These are phyloP conservation scores for Drosophila auraria DNA, from an alignment of 1,140 invertebrate genomes.

Conservation along the genomic window DNA sequence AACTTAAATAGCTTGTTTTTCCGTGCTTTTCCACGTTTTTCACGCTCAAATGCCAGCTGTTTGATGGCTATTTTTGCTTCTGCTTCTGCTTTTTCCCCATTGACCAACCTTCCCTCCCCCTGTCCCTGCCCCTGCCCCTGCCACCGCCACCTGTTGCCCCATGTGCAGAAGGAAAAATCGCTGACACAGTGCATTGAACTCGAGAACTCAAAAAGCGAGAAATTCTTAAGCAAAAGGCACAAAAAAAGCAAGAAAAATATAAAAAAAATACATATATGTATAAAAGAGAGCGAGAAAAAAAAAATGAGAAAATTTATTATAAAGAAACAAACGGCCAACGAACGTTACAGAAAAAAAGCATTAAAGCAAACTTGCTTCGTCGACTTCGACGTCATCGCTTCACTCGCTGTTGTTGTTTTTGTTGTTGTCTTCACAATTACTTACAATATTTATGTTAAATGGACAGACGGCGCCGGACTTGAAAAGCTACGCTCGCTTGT, in stretches of 20 bases:
- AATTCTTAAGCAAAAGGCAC: conserved; percentile 77
- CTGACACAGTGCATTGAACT: conserved; percentile 79
- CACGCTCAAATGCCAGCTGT: conserved; percentile 31
- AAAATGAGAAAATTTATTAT: conserved; percentile 43
- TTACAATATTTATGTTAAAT: conserved; percentile 81
- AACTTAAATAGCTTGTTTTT: conserved; percentile 19
- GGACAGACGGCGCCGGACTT: conserved; percentile 70
- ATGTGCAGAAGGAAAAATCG: conserved; percentile 56
- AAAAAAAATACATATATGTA: conserved; percentile 18
- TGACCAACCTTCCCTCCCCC: conserved; percentile 11
- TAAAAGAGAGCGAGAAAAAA: conserved; percentile 53
- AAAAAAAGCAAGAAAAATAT: conserved; percentile 30
- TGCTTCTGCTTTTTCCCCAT: conserved; percentile 7
- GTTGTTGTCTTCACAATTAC: conserved; percentile 71
- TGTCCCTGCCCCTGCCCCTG: neutral
- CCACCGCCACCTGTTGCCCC: conserved; percentile 26
- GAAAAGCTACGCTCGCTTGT: conserved; percentile 40
- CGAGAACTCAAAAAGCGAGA: conserved; percentile 69
- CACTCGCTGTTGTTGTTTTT: conserved; percentile 20
- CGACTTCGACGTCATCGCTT: conserved; percentile 37
- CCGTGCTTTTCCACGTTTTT: conserved; percentile 18
- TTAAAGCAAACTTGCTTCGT: conserved; percentile 75
- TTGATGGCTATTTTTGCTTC: conserved; percentile 18
- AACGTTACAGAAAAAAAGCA: conserved; percentile 35
- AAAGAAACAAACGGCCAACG: conserved; percentile 35